Evolutionary conservation across 2,797 vertebrate species (phyloP).

Genomic region (Macropodus opercularis): DNA sequence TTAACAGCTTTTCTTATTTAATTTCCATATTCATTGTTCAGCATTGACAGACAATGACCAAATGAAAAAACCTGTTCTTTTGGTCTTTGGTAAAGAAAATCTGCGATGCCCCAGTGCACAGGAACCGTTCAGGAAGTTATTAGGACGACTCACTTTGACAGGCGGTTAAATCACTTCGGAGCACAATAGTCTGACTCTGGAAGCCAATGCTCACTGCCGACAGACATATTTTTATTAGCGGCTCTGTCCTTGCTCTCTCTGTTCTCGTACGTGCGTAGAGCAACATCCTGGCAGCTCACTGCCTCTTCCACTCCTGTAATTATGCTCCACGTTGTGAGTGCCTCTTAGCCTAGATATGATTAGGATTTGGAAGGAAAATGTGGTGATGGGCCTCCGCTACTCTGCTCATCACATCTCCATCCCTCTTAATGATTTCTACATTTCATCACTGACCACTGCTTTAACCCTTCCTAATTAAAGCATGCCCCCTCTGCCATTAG

Average conservation of each 20-base stretch:
- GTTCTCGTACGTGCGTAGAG: slow-evolving; percentile 3
- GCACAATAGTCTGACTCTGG: slow-evolving; percentile 14
- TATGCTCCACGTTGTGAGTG: slow-evolving; percentile 16
- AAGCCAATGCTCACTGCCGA: slow-evolving; percentile 5
- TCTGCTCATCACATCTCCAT: not conserved
- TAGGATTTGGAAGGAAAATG: slow-evolving; percentile 45
- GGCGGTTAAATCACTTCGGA: slow-evolving; percentile 20
- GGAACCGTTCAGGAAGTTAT: slow-evolving; percentile 22
- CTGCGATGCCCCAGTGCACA: not conserved
- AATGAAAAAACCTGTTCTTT: not conserved
- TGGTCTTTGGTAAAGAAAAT: not conserved
- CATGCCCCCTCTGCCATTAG: not conserved
- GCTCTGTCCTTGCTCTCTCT: slow-evolving; percentile 4
- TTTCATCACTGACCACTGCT: slow-evolving; percentile 22
- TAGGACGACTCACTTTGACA: slow-evolving; percentile 14
- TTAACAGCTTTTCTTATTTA: not conserved
- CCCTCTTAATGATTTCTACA: slow-evolving; percentile 10
- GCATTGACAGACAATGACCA: not conserved
- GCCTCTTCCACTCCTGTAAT: slow-evolving; percentile 36
- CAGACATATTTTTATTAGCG: slow-evolving; percentile 22
- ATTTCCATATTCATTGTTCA: slow-evolving; percentile 8
- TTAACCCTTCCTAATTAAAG: slow-evolving; percentile 34
- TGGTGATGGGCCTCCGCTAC: not conserved
- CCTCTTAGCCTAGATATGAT: slow-evolving; percentile 38
- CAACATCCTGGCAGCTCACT: slow-evolving; percentile 10